Evolutionary conservation across 2,113 vertebrate genomes (phyloP).

Genomic region (Pelvicachromis taeniatus): DNA sequence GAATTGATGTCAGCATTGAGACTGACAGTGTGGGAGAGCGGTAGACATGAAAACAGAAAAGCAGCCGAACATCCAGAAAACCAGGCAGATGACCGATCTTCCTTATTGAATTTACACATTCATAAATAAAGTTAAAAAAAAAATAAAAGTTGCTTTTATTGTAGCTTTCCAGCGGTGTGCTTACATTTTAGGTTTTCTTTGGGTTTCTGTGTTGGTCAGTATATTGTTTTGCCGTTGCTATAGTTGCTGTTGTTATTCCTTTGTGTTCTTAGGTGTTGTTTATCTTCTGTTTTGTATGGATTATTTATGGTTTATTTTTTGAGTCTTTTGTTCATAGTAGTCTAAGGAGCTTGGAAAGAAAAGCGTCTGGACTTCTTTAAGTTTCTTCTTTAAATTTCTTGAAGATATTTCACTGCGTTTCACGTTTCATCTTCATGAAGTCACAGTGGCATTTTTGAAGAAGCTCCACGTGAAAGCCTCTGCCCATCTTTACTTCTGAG

Average conservation of each 20-base stretch:
- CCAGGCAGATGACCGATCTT: neutral
- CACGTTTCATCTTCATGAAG: neutral
- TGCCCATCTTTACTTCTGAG: neutral
- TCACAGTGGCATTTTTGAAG: neutral
- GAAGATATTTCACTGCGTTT: neutral
- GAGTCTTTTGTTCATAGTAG: neutral
- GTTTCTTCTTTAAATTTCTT: neutral
- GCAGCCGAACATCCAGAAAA: too few relatives aligned
- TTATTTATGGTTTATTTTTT: neutral
- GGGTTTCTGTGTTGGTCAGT: neutral
- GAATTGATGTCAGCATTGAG: neutral
- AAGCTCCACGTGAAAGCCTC: neutral
- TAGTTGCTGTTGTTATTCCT: neutral
- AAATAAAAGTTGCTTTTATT: neutral
- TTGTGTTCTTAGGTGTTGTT: neutral
- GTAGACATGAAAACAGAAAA: too few relatives aligned
- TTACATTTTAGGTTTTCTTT: neutral
- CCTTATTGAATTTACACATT: neutral
- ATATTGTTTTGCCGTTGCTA: neutral
- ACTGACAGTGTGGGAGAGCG: neutral
- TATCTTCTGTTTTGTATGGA: neutral
- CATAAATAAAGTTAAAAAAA: neutral
- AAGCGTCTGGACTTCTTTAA: neutral
- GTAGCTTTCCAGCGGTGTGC: neutral
- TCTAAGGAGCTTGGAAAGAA: neutral